These are phyloP conservation scores for Anabas testudineus DNA, from an alignment of 2,797 vertebrate species.

Conservation along the genomic window DNA sequence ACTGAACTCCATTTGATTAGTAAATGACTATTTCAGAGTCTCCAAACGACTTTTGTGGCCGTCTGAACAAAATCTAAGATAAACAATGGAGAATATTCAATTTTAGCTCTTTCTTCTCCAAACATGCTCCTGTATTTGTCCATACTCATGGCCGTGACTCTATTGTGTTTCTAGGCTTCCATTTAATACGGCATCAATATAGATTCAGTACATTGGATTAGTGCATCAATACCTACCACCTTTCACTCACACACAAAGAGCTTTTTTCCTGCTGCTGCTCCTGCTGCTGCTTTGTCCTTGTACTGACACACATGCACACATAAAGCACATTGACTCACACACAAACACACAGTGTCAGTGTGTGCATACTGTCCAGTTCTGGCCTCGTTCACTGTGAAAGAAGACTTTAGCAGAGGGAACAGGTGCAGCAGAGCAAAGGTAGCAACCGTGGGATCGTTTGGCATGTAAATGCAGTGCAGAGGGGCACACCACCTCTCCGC, in stretches of 20 bases:
- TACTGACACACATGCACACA: conserved; percentile 21
- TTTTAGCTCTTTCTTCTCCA: too few relatives aligned
- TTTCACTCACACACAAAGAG: conserved; percentile 1
- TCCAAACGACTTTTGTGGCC: too few relatives aligned
- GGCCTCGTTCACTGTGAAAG: conserved; percentile 33
- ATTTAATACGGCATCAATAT: conserved; percentile 34
- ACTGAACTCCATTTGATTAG: too few relatives aligned
- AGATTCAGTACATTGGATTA: conserved; percentile 27
- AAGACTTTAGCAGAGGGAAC: conserved; percentile 39
- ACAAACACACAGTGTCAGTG: conserved; percentile 46
- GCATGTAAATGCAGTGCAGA: conserved; percentile 7
- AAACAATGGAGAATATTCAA: too few relatives aligned
- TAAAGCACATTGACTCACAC: conserved; percentile 12
- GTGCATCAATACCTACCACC: conserved; percentile 25
- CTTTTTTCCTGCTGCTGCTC: neutral
- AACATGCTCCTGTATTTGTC: too few relatives aligned
- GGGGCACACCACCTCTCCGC: conserved; percentile 19
- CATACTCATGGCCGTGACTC: too few relatives aligned
- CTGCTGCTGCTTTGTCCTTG: conserved; percentile 46
- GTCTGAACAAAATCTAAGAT: too few relatives aligned
- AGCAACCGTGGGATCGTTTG: conserved; percentile 58
- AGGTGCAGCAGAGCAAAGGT: conserved; percentile 50
- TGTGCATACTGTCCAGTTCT: conserved; percentile 31
- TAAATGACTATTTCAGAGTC: too few relatives aligned
- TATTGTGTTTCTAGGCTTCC: neutral